Evolutionary conservation across 2,888 invertebrate species (phyloP).

Genomic region (Catocala sponsa): DNA sequence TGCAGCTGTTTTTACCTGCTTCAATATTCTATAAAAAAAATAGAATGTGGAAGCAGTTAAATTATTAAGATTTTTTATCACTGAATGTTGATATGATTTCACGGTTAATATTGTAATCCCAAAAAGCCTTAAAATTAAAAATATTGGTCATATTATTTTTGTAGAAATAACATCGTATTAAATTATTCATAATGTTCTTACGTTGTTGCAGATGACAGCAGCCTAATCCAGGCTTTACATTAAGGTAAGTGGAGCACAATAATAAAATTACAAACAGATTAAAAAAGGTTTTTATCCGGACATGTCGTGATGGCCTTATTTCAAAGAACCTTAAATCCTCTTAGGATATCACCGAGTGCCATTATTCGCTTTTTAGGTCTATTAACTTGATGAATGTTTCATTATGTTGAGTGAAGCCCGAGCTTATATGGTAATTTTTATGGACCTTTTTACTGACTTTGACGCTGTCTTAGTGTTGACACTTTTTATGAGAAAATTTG

Average conservation of each 20-base stretch:
- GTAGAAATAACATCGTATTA: too few species aligned
- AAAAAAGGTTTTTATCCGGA: slow-evolving; percentile 15
- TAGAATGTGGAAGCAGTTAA: too few species aligned
- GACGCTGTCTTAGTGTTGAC: slow-evolving; percentile 12
- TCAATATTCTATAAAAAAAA: too few species aligned
- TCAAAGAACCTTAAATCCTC: slow-evolving; percentile 39
- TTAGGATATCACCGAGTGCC: slow-evolving; percentile 35
- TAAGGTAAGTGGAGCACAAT: slow-evolving; percentile 51
- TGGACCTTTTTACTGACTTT: slow-evolving; percentile 33
- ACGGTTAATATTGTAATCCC: too few species aligned
- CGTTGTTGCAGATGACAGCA: slow-evolving; percentile 61
- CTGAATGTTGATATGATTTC: too few species aligned
- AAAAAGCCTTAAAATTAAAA: too few species aligned
- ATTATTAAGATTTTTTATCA: too few species aligned
- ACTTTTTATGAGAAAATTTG: slow-evolving; percentile 23
- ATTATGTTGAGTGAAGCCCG: slow-evolving; percentile 53
- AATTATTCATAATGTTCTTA: slow-evolving; percentile 8
- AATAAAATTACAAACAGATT: not conserved
- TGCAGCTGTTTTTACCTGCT: too few species aligned
- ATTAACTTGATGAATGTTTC: slow-evolving; percentile 56
- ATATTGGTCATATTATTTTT: too few species aligned
- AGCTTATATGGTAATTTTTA: slow-evolving; percentile 40
- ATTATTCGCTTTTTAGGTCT: slow-evolving; percentile 38
- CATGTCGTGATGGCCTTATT: slow-evolving; percentile 25
- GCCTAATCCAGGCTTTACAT: slow-evolving; percentile 38